Percentiles rank a stretch among this genome's conserved stretches.
Conservation (phyloP, 2,888 invertebrate genomes). For the Dolomedes plantarius region DNA sequence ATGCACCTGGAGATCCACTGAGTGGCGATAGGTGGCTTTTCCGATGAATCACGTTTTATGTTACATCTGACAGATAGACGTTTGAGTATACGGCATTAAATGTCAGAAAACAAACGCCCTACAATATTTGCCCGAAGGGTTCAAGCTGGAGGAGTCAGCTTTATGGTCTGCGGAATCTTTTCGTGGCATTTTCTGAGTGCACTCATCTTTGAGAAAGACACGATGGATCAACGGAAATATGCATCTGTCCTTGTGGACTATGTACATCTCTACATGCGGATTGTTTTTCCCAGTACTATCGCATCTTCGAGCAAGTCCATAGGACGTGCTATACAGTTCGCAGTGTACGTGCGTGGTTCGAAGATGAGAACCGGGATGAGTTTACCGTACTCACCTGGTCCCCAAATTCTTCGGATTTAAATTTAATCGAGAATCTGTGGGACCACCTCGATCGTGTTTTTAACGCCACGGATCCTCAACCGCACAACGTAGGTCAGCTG, state of each 20-base stretch:
- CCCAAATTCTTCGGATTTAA: too few species aligned
- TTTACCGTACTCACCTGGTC: too few species aligned
- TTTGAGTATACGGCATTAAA: background rate
- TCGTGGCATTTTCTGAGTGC: background rate
- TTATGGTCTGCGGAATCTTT: background rate
- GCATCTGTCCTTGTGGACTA: background rate
- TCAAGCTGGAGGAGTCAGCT: background rate
- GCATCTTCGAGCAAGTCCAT: too few species aligned
- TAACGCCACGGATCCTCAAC: too few species aligned
- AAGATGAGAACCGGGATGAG: too few species aligned
- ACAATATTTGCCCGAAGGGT: background rate
- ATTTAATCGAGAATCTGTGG: too few species aligned
- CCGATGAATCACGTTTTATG: background rate
- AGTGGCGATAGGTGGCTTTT: background rate
- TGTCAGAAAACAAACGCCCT: background rate
- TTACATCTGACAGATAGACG: background rate
- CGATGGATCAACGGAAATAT: background rate
- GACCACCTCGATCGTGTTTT: too few species aligned
- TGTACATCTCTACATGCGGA: background rate
- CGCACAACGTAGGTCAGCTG: too few species aligned
- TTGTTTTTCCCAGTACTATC: too few species aligned
- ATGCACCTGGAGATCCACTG: background rate
- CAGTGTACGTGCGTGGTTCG: too few species aligned
- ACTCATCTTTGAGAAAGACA: background rate
- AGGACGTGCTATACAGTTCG: too few species aligned